Evolutionary conservation across 35 echinoderm and acorn worm genomes (phyloP), one percentile per base, ranked within the genome.

Genomic region (Lytechinus pictus): DNA sequence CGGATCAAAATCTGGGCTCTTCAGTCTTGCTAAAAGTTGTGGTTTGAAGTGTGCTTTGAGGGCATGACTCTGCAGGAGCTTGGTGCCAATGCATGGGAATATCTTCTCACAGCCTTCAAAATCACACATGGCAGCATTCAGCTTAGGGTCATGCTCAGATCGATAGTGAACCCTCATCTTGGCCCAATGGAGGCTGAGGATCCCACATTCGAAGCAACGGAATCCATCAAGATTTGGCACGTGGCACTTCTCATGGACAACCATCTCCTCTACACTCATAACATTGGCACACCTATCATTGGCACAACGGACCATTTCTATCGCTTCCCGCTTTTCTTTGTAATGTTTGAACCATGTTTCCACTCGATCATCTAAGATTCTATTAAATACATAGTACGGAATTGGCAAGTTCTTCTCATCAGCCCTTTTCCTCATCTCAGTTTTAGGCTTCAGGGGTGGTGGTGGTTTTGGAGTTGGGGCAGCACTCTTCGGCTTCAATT

Each of bases 91-190:
- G 91, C 94, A 86, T 14, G 92, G 94, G 94, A 96, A 99, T 5
- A 86, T 53, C 44, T 79, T 87, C 21, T 86, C 55, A 86, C 97
- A 97, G 71, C 87, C 88, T 4, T 91, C 13, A 55, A 90, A 95
- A 86, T 97, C 95, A 86, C 98, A 99, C 92, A 94, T 93, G 27
- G 94, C 55, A 57, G 91, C 54, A 54, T 97, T 96, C 4, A 61
- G 86, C 57, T 86, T 95, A 27, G 89, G 27, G 27, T 95, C 27
- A 57, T 97, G 98, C 14, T 94, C 89, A 51, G 94, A 93, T n/a
- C 95, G 93, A 71, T 92, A 94, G 57, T 99, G 98, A 27, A 95
- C 94, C 13, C 96, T 94, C 98, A 99, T 99, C 58, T 97, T 97
- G 51, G 92, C 52, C 98, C 98, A 99, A 29, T 96, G 95, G 5